Evolutionary conservation across 2,888 invertebrate species (phyloP), one percentile per base, ranked within the genome.

Genomic region (Chymomyza amoena): DNA sequence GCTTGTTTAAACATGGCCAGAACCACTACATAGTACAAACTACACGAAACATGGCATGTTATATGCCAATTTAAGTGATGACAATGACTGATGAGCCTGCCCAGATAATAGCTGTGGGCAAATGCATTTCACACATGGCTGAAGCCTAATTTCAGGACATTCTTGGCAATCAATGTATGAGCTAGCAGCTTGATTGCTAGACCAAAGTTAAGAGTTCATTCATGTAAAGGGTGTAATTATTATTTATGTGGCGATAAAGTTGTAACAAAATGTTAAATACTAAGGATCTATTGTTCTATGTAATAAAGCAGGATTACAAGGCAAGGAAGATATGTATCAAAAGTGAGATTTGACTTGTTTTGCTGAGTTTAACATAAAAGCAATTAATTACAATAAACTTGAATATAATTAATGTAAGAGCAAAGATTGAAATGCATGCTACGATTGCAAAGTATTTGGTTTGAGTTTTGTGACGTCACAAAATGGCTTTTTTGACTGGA

Each of bases 101-200:
- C 39, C 39, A 45, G 39, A 45, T 45, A 45, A 10, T 10, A 45
- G 39, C 39, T 45, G 39, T 45, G 39, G 39, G 39, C 10, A 13
- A 45, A 13, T 20, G 66, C 65, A 60, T 82, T 87, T 82, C 72
- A 75, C 68, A 60, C 65, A 66, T 78, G 76, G 80, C 69, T 80
- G 72, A 64, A 70, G 64, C 25, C 64, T 56, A 65, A 70, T 71
- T 68, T 52, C 45, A 7, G 39, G 64, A 15, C 59, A 61, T 70
- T 73, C 67, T 68, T 36, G 36, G 45, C 52, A 66, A 13, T n/a
- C 70, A 69, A 9, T 28, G 54, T 32, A 39, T 54, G 50, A 63
- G 68, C 54, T 28, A 60, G 57, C 63, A 73, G 66, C 71, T 76
- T 71, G 61, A 20, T 76, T 28, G 39, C 39, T 45, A 10, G 13